Percentiles rank a stretch among this genome's conserved stretches.
phyloP scores from a whole-genome alignment of 2,797 vertebrate genomes.

The Enoplosus armatus region DNA sequence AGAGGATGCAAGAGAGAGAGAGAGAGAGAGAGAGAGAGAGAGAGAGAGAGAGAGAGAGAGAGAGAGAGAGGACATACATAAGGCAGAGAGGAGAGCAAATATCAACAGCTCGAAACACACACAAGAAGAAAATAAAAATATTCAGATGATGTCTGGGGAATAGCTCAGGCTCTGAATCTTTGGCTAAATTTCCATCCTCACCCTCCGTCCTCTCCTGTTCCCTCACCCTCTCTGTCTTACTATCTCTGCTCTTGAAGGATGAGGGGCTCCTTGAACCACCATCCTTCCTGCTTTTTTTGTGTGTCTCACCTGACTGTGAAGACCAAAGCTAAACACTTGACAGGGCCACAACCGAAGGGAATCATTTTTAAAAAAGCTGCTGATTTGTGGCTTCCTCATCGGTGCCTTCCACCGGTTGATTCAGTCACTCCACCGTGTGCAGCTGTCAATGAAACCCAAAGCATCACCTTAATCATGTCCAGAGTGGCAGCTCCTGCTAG shows the following conservation, averaged over 20 bases:
- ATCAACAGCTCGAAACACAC: slow-evolving; percentile 71
- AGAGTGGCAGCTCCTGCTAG: slow-evolving; percentile 48
- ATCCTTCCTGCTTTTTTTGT: slow-evolving; percentile 27
- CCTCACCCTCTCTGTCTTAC: slow-evolving; percentile 23
- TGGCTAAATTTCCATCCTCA: slow-evolving; percentile 40
- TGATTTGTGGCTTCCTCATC: slow-evolving; percentile 21
- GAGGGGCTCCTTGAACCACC: slow-evolving; percentile 40
- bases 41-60: slow-evolving; percentile 35
- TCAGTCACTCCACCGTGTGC: slow-evolving; percentile 9
- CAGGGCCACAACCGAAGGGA: slow-evolving; percentile 15
- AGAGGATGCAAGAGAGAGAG: slow-evolving; percentile 55
- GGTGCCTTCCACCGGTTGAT: slow-evolving; percentile 55
- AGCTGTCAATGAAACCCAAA: slow-evolving; percentile 21
- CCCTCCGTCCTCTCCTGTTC: neutral
- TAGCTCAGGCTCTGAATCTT: slow-evolving; percentile 38
- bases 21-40: slow-evolving; percentile 38
- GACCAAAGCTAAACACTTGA: slow-evolving; percentile 20
- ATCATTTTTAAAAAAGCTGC: neutral
- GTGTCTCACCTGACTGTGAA: slow-evolving; percentile 35
- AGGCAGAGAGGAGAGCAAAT: slow-evolving; percentile 76
- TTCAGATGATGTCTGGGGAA: slow-evolving; percentile 58
- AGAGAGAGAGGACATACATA: slow-evolving; percentile 66
- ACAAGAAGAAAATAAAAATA: slow-evolving; percentile 31
- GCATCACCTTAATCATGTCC: slow-evolving; percentile 53
- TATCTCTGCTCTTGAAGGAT: slow-evolving; percentile 41